Percentiles rank a stretch among this genome's conserved stretches.
Evolutionary conservation across 2,113 vertebrate genomes (phyloP).

Genomic region (Globicephala melas): DNA sequence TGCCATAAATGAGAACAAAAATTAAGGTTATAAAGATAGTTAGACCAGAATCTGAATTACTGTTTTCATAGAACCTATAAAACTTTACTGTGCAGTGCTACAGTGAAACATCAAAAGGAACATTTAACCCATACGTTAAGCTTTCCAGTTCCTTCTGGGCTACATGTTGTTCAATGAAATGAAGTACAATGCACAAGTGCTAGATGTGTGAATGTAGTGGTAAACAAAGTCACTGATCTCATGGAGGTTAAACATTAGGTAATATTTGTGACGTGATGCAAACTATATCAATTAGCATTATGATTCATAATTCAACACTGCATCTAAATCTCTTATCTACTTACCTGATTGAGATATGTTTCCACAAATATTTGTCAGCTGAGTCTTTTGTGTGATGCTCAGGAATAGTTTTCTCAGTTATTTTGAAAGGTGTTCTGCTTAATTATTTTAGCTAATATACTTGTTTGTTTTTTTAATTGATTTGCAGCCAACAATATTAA

Average conservation of each 20-base stretch:
- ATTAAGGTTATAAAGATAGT: background rate
- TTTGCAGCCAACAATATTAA: slow-evolving; percentile 44
- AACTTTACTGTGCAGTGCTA: background rate
- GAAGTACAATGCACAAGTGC: background rate
- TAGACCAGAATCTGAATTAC: slow-evolving; percentile 33
- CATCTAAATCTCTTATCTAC: background rate
- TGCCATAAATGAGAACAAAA: slow-evolving; percentile 19
- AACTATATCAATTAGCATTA: background rate
- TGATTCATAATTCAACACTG: background rate
- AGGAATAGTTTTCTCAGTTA: background rate
- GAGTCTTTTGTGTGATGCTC: background rate
- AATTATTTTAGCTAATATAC: background rate
- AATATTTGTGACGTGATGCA: background rate
- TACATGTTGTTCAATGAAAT: background rate
- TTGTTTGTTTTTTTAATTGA: slow-evolving; percentile 35
- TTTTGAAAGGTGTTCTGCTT: background rate
- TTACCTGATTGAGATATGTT: background rate
- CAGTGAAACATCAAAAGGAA: slow-evolving; percentile 25
- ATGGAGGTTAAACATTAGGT: background rate
- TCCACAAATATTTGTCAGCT: background rate
- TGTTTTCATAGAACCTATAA: slow-evolving; percentile 54
- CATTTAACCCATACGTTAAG: slow-evolving; percentile 5
- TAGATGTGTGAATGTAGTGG: background rate
- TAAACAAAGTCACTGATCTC: background rate
- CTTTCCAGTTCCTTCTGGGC: background rate